Conservation (phyloP, 2,888 invertebrate genomes). For the Calliopum simillimum region DNA sequence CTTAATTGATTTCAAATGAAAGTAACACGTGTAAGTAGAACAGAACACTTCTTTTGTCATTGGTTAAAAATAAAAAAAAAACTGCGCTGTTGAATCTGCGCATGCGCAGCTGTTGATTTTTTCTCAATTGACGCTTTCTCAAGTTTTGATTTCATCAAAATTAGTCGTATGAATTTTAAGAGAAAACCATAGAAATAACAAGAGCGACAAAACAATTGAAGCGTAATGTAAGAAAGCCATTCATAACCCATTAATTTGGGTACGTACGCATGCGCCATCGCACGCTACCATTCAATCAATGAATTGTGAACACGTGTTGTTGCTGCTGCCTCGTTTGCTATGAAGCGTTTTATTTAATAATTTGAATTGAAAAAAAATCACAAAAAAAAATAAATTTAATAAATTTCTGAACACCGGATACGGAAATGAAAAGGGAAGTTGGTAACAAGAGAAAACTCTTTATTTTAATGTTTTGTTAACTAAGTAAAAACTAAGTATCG, state of each 20-base stretch:
- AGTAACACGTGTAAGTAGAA: not conserved
- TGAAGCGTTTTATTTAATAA: no score
- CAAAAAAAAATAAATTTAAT: not conserved
- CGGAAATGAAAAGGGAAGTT: conserved; percentile 17
- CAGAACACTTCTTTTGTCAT: not conserved
- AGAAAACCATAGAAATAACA: not conserved
- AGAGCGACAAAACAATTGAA: not conserved
- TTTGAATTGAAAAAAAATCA: no score
- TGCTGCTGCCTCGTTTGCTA: not conserved
- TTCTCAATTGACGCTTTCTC: not conserved
- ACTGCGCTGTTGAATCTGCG: no score
- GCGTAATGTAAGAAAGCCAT: not conserved
- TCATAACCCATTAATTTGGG: not conserved
- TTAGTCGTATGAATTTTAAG: not conserved
- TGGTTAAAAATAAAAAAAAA: no score
- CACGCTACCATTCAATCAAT: not conserved
- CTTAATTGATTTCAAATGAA: not conserved
- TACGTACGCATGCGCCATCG: not conserved
- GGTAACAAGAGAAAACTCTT: not conserved
- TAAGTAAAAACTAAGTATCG: not conserved
- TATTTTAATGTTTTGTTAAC: not conserved
- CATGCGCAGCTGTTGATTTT: not conserved
- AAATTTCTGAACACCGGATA: conserved; percentile 12
- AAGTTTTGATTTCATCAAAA: not conserved
- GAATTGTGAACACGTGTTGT: not conserved